These are phyloP conservation scores for Philereme vetulata DNA, from an alignment of 2,888 invertebrate species.

Conservation along the genomic window DNA sequence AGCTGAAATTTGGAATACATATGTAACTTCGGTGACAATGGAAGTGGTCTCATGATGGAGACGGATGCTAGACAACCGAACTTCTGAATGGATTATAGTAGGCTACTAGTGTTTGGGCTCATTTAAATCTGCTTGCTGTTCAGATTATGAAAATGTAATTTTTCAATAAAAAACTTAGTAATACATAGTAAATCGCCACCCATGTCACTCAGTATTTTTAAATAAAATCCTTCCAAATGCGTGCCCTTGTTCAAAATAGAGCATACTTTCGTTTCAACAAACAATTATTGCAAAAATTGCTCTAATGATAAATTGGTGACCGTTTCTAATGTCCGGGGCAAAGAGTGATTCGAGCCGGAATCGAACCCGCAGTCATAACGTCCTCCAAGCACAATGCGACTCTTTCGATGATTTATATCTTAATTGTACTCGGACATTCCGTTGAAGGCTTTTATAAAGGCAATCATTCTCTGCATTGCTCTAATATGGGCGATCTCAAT, in stretches of 20 bases:
- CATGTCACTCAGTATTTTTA: background rate
- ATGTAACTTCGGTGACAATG: too few species aligned
- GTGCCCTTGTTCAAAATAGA: slow-evolving; percentile 50
- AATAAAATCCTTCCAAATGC: background rate
- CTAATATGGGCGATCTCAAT: slow-evolving; percentile 37
- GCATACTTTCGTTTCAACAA: slow-evolving; percentile 60
- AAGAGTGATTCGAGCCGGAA: slow-evolving; percentile 70
- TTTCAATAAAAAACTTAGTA: too few species aligned
- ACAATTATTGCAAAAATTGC: slow-evolving; percentile 83
- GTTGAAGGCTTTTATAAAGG: slow-evolving; percentile 61
- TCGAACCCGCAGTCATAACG: slow-evolving; percentile 78
- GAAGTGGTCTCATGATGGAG: too few species aligned
- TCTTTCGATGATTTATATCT: slow-evolving; percentile 80
- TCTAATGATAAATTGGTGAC: slow-evolving; percentile 83
- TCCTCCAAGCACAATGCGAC: slow-evolving; percentile 73
- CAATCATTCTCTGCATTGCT: slow-evolving; percentile 63
- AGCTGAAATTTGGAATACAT: too few species aligned
- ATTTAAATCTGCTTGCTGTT: too few species aligned
- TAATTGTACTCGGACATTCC: slow-evolving; percentile 71
- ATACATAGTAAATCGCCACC: background rate
- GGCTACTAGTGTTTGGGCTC: too few species aligned
- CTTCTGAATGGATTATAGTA: too few species aligned
- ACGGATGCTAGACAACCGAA: too few species aligned
- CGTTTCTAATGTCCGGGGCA: slow-evolving; percentile 75
- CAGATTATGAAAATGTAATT: too few species aligned